phyloP scores from a whole-genome alignment of 2,113 vertebrate species.

The Nibea albiflora region DNA sequence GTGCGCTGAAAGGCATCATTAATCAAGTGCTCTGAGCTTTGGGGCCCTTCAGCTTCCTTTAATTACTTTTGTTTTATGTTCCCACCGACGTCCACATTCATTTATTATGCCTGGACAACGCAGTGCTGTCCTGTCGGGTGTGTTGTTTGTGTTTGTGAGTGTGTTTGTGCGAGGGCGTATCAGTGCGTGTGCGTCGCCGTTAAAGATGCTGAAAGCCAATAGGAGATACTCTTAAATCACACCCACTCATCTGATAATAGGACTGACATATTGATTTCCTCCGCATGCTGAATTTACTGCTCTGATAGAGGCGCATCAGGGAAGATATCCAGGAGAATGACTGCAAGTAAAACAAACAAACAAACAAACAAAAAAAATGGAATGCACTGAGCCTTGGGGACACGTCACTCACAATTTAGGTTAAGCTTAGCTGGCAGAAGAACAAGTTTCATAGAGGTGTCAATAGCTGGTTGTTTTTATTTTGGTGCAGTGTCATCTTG shows the following conservation, averaged over 20 bases:
- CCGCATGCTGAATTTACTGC: conserved; percentile 48
- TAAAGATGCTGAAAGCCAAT: conserved; percentile 50
- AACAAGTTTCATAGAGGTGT: not conserved
- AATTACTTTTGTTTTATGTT: conserved; percentile 79
- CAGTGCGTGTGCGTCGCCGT: not conserved
- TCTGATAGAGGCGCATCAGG: conserved; percentile 4
- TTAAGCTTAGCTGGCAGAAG: not conserved
- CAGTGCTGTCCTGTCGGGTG: not conserved
- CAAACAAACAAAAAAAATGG: not conserved
- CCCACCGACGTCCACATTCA: conserved; percentile 58
- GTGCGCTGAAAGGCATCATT: conserved; percentile 68
- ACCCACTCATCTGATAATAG: conserved; percentile 55
- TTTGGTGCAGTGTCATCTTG: not conserved
- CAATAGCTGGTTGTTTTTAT: not conserved
- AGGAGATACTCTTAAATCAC: conserved; percentile 58
- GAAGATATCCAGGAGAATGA: conserved; percentile 17
- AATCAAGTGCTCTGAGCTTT: conserved; percentile 73
- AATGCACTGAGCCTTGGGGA: not conserved
- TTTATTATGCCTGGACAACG: conserved; percentile 63
- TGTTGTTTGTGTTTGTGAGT: not conserved
- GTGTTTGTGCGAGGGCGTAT: not conserved
- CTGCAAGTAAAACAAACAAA: conserved; percentile 24
- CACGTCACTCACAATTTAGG: not conserved
- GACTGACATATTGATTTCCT: conserved; percentile 58
- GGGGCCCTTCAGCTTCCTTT: conserved; percentile 67